Conservation (phyloP, 2,888 invertebrate species). For the Pilophorus perplexus region DNA sequence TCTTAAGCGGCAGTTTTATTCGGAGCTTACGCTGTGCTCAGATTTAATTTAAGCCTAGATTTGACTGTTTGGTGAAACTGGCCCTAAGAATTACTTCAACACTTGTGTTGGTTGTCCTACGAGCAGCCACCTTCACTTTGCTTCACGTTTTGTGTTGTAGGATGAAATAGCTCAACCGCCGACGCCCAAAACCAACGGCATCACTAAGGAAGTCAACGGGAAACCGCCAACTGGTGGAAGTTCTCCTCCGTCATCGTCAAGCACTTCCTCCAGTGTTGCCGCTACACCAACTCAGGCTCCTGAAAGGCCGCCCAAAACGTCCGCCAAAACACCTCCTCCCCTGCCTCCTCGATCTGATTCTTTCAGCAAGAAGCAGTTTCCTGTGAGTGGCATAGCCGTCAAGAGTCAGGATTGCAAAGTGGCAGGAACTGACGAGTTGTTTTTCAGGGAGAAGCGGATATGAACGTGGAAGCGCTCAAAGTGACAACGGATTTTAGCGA, state of each 20-base stretch:
- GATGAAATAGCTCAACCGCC: conserved; percentile 19
- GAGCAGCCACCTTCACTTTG: no score
- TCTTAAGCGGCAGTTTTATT: no score
- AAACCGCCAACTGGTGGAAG: background rate
- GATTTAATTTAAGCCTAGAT: no score
- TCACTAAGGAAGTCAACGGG: background rate
- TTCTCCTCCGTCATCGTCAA: background rate
- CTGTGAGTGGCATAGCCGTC: conserved; percentile 18
- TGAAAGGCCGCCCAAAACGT: conserved; percentile 49
- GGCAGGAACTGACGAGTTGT: background rate
- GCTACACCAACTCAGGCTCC: conserved; percentile 23
- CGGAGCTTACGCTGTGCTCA: no score
- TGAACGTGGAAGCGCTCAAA: conserved; percentile 44
- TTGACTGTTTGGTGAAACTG: no score
- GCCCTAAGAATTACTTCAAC: no score
- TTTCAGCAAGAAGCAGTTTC: conserved; percentile 37
- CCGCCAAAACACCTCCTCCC: conserved; percentile 54
- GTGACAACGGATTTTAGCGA: conserved; percentile 46
- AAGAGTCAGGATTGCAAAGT: background rate
- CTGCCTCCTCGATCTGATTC: conserved; percentile 58
- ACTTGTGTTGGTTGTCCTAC: no score
- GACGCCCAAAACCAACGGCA: conserved; percentile 4
- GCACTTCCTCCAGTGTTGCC: background rate
- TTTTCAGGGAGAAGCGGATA: conserved; percentile 42
- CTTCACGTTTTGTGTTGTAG: no score